Evolutionary conservation across 1,140 invertebrate species (phyloP).

Genomic region (Papilio polytes): DNA sequence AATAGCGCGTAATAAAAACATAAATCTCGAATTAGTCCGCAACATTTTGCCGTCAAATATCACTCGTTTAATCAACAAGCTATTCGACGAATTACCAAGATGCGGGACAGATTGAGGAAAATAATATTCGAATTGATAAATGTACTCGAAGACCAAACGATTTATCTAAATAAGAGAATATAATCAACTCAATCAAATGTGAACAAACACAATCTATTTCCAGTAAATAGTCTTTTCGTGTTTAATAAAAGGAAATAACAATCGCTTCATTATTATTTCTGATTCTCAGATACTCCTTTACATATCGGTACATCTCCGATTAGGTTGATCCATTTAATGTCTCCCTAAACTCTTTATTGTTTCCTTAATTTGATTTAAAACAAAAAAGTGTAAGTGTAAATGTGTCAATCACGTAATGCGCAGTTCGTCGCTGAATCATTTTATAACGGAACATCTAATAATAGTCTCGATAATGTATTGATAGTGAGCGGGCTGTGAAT

Average conservation of each 20-base stretch:
- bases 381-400: not conserved
- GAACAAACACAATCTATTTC: not conserved
- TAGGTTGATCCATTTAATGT: not conserved
- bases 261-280: not conserved
- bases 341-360: not conserved
- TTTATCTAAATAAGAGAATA: not conserved
- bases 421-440: constrained; percentile 34
- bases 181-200: not conserved
- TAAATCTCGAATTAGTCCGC: no score
- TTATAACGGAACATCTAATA: constrained; percentile 50
- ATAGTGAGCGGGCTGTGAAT: constrained; percentile 45
- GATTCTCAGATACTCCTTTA: no score
- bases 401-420: constrained; percentile 26
- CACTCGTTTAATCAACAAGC: constrained; percentile 2
- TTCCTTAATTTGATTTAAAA: not conserved
- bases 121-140: constrained; percentile 6
- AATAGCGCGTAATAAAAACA: not conserved
- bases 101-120: constrained; percentile 6
- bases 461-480: constrained; percentile 52
- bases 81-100: not conserved
- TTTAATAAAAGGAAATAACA: not conserved
- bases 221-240: not conserved
- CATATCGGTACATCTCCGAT: not conserved
- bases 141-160: not conserved
- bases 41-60: not conserved